Base-by-base conservation (phyloP, 2,797 vertebrate genomes). In the Nannoperca obscura region DNA sequence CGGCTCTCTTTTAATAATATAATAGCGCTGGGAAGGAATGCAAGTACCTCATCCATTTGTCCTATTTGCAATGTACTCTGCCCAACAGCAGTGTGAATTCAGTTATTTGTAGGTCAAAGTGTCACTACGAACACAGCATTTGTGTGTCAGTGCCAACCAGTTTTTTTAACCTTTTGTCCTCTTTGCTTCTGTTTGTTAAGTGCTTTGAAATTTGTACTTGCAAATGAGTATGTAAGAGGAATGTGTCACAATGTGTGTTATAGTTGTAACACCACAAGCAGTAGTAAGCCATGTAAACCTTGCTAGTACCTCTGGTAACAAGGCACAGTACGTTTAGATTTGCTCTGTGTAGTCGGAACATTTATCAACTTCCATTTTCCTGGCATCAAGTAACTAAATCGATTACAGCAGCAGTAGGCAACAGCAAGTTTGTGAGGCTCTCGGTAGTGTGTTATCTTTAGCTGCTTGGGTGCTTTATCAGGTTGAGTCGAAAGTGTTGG, bases 331-430 rank as follows among this genome's bases (percentile, higher is more conserved):
- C 44, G 6, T 46, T 46, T 89, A 78, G 71, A 86, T 79, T 24
- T 78, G 44, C 60, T 79, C 74, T 24, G 20, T 15, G 65, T 49
- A 83, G 54, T 65, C 36, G 47, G 73, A 71, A 62, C 85, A 87
- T 83, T 86, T 82, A 88, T 93, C 86, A 90, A 76, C 83, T 77
- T 88, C 74, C 66, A 79, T 88, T 92, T 91, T 78, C 64, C 78
- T 71, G 78, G 89, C 50, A 87, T 90, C 82, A 72, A 81, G 78
- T 78, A 86, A 90, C 84, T 80, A 89, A 93, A 90, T 78, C 85
- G 80, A 92, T 92, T 88, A 87, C 36, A 76, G 83, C 77, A 63
- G 79, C 77, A 88, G 86, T 69, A 76, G 71, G 80, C 78, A 72
- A 69, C 62, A 75, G 71, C 77, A 74, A 76, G 76, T 87, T 88